These are phyloP conservation scores for Neodon shergylaensis DNA, from an alignment of 2,113 vertebrate species.

Conservation along the genomic window DNA sequence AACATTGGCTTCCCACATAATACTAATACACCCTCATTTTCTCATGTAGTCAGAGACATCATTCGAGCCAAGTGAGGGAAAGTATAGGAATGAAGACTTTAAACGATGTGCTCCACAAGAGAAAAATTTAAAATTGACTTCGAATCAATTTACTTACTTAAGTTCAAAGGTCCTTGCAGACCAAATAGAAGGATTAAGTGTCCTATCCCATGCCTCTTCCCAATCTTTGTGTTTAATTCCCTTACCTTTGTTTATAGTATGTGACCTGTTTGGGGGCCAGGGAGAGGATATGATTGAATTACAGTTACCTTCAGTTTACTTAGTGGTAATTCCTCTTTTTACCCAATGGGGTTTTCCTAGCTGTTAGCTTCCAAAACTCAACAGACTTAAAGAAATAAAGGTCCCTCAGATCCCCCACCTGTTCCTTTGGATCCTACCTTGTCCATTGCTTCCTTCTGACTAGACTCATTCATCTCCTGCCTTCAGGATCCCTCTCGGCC, in stretches of 20 bases:
- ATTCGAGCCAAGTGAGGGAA: not conserved
- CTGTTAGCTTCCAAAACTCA: slow-evolving; percentile 44
- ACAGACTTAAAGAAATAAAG: not conserved
- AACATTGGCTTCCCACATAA: not conserved
- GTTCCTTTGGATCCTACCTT: not conserved
- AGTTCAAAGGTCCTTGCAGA: not conserved
- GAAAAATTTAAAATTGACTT: not conserved
- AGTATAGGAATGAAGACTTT: not conserved
- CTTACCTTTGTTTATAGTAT: slow-evolving; percentile 3
- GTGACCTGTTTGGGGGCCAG: not conserved
- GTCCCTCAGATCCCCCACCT: not conserved
- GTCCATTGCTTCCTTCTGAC: not conserved
- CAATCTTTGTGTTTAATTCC: not conserved
- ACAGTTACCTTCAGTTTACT: slow-evolving; percentile 34
- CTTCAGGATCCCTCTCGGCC: not conserved
- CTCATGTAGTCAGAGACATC: not conserved
- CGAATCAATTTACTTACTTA: not conserved
- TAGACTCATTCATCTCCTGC: not conserved
- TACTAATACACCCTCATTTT: not conserved
- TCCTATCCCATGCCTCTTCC: not conserved
- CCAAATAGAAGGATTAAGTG: not conserved
- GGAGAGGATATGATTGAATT: slow-evolving; percentile 33
- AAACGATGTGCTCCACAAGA: not conserved
- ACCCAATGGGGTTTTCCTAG: slow-evolving; percentile 37
- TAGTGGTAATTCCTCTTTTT: slow-evolving; percentile 53